Evolutionary conservation across 2,888 invertebrate species (phyloP).

Genomic region (Drosophila cognata): DNA sequence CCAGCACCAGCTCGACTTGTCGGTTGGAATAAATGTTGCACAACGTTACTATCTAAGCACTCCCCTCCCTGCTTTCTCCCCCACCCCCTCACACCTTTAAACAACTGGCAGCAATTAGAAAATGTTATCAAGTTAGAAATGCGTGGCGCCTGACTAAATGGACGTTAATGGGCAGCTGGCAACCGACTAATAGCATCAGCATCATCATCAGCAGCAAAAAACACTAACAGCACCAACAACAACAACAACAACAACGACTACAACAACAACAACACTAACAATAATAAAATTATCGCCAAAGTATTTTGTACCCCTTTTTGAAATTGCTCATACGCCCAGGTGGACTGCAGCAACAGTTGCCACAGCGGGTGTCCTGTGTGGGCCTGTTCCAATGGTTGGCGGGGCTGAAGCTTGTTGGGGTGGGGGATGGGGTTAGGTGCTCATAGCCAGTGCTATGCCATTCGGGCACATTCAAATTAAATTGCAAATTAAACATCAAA

Average conservation of each 20-base stretch:
- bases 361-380: background rate
- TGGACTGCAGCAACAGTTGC: conserved; percentile 37
- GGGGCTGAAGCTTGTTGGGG: background rate
- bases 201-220: conserved; percentile 39
- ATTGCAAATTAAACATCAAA: conserved; percentile 82
- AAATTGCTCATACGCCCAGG: conserved; percentile 78
- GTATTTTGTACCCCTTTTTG: conserved; percentile 44
- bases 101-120: conserved; percentile 78
- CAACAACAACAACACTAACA: conserved; percentile 37
- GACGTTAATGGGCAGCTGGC: conserved; percentile 79
- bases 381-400: background rate
- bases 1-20: conserved; percentile 34
- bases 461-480: conserved; percentile 75
- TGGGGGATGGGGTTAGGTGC: background rate
- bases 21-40: conserved; percentile 72
- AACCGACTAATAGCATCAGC: conserved; percentile 75
- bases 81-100: conserved; percentile 3
- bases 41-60: background rate
- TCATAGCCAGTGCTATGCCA: background rate
- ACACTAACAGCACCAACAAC: conserved; percentile 17
- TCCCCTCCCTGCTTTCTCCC: background rate
- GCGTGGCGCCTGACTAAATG: conserved; percentile 78
- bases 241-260: conserved; percentile 32
- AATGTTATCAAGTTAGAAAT: conserved; percentile 78
- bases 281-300: conserved; percentile 75